Base-by-base conservation (phyloP, 2,113 vertebrate genomes). In the Mungos mungo region DNA sequence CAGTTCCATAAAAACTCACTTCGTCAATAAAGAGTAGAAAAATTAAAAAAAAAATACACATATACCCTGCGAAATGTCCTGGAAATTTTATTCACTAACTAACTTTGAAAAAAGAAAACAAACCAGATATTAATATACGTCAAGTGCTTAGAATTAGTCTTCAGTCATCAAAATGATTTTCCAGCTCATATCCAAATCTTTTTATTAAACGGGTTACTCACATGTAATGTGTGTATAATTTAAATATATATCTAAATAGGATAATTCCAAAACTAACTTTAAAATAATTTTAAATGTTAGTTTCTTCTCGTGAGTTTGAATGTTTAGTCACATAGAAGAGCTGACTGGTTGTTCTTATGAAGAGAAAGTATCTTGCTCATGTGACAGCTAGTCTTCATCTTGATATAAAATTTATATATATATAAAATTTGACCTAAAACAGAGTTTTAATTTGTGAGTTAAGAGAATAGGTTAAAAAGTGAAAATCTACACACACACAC, bases 101-200 rank as follows among this genome's bases (percentile, higher is more conserved):
- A 86, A 54, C 3, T 60, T 60, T 60, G 19, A 23, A 25, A 60
- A 60, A 60, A 60, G 7, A 57, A 57, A 57, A 23, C 8, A 60
- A 57, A 60, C 33, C 31, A 54, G 19, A 72, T 5, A 25, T 16
- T 76, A 23, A 63, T 38, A 27, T 68, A 5, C 69, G 65, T 69
- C 33, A 65, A 87, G 21, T 69, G 15, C 33, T 96, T 94, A 83
- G 25, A 50, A 84, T 65, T 88, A 80, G 19, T 76, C 13, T 94
- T 96, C 84, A 90, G n/a, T 47, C 57, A 77, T 18, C 18, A 71
- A 96, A 86, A 91, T 2, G 33, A 52, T 54, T 76, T 93, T 90
- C 9, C 5, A n/a, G 4, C 21, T 89, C 29, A 69, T 81, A 54
- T 63, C 25, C 14, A 90, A 89, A 90, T 86, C 12, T 35, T 35